Evolutionary conservation across 2,797 vertebrate species (phyloP), one percentile per base, ranked within the genome.

Genomic region (Anguilla obscura): DNA sequence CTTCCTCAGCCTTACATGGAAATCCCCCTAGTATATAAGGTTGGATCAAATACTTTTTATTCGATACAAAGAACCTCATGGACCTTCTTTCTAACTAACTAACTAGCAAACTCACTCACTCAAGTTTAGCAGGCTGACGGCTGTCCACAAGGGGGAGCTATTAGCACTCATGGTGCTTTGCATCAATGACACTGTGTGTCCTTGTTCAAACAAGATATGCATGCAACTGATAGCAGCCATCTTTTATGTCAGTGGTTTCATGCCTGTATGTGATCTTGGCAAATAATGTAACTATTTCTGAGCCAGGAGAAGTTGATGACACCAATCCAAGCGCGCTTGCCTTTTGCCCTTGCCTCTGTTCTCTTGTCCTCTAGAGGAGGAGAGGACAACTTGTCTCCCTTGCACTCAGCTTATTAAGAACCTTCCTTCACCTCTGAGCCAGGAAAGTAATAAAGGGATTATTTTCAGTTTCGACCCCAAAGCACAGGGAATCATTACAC

Each of bases 401-500:
- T 24, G 45, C 45, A 33, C 79, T 82, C 45, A 50, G 40, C 79
- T 60, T 85, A 60, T 85, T 85, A 85, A 85, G 45, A 85, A 21
- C 84, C 54, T 24, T 58, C 84, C 54, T 60, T 63, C 84, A 30
- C 84, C 84, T 85, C 40, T 85, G 84, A 85, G 58, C 52, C 54
- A 36, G 36, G 30, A 30, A 85, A 33, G 84, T 63, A 85, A 40
- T 58, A 85, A 85, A 24, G 54, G 27, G 84, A 85, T 85, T 85
- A 85, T 85, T 58, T 60, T 85, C 52, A 85, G 52, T 85, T 85
- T 85, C 27, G 33, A 36, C 50, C 50, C 18, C 84, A 85, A 85
- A 60, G 84, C 84, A 36, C n/a, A 85, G 52, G 52, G n/a, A 85
- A 85, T 60, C 84, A 10, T 58, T 60, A 56, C 30, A 56, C 21